These are phyloP conservation scores for Scomber japonicus DNA, from an alignment of 2,113 vertebrate species.

Conservation along the genomic window DNA sequence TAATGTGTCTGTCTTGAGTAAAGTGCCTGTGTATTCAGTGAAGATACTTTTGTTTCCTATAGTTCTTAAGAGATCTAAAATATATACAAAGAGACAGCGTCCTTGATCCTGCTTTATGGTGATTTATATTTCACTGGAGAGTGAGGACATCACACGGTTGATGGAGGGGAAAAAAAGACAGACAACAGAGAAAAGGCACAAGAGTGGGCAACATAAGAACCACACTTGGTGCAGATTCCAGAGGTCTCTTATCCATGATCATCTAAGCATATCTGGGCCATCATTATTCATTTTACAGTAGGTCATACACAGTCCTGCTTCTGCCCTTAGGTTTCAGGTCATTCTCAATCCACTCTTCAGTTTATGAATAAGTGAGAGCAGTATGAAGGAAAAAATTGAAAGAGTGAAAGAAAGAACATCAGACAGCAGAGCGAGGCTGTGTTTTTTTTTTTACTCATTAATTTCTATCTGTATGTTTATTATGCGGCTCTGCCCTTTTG, in stretches of 20 bases:
- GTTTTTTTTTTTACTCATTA: slow-evolving; percentile 25
- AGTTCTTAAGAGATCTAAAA: slow-evolving; percentile 22
- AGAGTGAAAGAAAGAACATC: slow-evolving; percentile 26
- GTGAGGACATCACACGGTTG: not conserved
- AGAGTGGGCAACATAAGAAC: not conserved
- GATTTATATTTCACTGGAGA: slow-evolving; percentile 4
- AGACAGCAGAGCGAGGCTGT: too few relatives aligned
- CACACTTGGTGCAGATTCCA: not conserved
- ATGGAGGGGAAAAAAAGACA: not conserved
- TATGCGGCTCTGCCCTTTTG: slow-evolving; percentile 38
- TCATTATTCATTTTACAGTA: slow-evolving; percentile 44
- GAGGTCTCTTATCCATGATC: slow-evolving; percentile 44
- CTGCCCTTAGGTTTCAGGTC: slow-evolving; percentile 43
- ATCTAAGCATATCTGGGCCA: slow-evolving; percentile 47
- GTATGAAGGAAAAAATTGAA: slow-evolving; percentile 13
- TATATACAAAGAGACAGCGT: not conserved
- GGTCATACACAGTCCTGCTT: slow-evolving; percentile 20
- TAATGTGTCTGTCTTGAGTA: slow-evolving; percentile 16
- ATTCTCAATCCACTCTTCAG: slow-evolving; percentile 50
- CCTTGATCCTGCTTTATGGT: not conserved
- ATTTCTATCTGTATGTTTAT: slow-evolving; percentile 62
- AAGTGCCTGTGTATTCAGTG: not conserved
- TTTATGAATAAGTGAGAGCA: slow-evolving; percentile 35
- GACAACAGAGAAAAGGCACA: not conserved
- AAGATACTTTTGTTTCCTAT: slow-evolving; percentile 8